Conservation (phyloP, 2,888 invertebrate genomes). For the Uloborus plumipes region DNA sequence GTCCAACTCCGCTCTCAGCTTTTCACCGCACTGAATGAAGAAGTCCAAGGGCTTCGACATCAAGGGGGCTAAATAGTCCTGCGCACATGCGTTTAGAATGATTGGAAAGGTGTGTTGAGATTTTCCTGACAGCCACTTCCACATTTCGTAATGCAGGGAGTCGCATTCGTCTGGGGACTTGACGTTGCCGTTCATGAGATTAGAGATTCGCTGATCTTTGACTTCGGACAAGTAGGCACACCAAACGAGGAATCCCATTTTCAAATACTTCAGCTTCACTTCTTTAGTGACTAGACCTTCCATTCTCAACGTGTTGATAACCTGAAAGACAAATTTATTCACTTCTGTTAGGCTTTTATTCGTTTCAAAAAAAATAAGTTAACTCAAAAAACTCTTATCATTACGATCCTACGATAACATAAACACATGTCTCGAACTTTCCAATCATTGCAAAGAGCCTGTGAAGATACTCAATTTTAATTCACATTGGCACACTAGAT, state of each 20-base stretch:
- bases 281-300: constrained; percentile 78
- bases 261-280: constrained; percentile 73
- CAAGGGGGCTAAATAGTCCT: constrained; percentile 46
- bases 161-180: constrained; percentile 15
- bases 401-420: no score
- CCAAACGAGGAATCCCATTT: constrained; percentile 72
- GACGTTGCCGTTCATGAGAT: constrained; percentile 39
- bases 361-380: no score
- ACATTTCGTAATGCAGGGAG: constrained; percentile 74
- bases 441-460: no score
- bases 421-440: no score
- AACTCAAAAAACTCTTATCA: no score
- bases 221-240: constrained; percentile 68
- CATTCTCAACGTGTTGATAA: constrained; percentile 70
- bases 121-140: constrained; percentile 80
- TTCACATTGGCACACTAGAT: no score
- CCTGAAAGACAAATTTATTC: constrained; percentile 19
- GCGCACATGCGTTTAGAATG: constrained; percentile 72
- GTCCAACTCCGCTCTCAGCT: constrained; percentile 25
- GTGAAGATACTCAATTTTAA: no score
- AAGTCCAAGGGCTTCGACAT: constrained; percentile 30
- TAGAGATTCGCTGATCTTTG: constrained; percentile 64
- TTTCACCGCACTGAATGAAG: constrained; percentile 33
- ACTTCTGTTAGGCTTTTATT: no score
- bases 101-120: constrained; percentile 90